phyloP scores from a whole-genome alignment of 2,797 vertebrate species.

The Hephaestus fuliginosus region DNA sequence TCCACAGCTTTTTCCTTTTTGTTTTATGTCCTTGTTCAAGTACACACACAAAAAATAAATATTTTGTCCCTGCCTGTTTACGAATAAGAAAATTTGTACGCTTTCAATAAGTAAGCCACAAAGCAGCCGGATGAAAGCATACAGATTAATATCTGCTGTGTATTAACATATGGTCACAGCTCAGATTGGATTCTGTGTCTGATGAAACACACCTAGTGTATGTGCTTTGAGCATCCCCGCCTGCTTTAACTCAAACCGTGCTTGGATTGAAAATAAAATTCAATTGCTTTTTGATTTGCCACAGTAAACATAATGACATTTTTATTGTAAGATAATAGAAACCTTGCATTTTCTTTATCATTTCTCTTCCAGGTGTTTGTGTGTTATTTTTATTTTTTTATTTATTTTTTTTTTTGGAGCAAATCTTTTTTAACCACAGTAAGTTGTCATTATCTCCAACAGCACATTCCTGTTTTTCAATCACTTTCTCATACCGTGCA shows the following conservation, averaged over 20 bases:
- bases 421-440: slow-evolving; percentile 69
- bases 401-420: slow-evolving; percentile 43
- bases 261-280: slow-evolving; percentile 66
- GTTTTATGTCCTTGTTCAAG: slow-evolving; percentile 40
- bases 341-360: slow-evolving; percentile 73
- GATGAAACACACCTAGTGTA: slow-evolving; percentile 56
- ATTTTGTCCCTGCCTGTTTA: slow-evolving; percentile 24
- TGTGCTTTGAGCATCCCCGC: slow-evolving; percentile 43
- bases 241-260: slow-evolving; percentile 48
- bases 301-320: slow-evolving; percentile 75
- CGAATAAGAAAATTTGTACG: slow-evolving; percentile 14
- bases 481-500: slow-evolving; percentile 76
- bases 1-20: background rate
- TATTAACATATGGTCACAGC: slow-evolving; percentile 72
- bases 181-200: slow-evolving; percentile 64
- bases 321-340: slow-evolving; percentile 75
- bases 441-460: slow-evolving; percentile 75
- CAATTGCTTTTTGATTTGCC: slow-evolving; percentile 78
- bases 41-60: slow-evolving; percentile 13
- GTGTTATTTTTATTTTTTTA: background rate
- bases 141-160: slow-evolving; percentile 68
- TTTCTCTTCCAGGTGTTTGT: slow-evolving; percentile 72
- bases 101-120: slow-evolving; percentile 46
- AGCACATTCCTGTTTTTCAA: slow-evolving; percentile 76
- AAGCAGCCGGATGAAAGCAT: slow-evolving; percentile 59